Conservation (phyloP, 2,888 invertebrate species). For the Cataglyphis albicans region DNA sequence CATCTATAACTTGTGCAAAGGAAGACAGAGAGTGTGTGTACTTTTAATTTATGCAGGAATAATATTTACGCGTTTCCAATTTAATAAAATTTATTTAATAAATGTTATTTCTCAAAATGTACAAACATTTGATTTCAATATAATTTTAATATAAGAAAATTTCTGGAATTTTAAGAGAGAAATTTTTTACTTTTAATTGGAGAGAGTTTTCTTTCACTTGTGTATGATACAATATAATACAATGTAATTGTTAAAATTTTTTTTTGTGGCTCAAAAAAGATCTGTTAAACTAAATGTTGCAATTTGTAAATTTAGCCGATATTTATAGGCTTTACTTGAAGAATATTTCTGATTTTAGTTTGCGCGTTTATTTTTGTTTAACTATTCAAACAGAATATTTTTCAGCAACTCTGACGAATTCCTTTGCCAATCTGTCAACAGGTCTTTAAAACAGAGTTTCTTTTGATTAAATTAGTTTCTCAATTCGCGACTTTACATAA, state of each 20-base stretch:
- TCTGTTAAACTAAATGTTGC: not conserved
- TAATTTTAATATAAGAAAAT: not conserved
- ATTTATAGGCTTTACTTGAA: not conserved
- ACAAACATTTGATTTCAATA: constrained; percentile 2
- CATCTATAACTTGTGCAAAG: constrained; percentile 7
- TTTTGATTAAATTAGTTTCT: constrained; percentile 26
- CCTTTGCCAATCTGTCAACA: not conserved
- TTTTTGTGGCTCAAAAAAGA: not conserved
- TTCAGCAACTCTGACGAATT: constrained; percentile 11
- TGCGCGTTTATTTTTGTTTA: not conserved
- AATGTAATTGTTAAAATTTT: not conserved
- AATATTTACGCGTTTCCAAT: constrained; percentile 12
- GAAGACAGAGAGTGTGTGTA: constrained; percentile 3
- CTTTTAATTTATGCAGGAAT: constrained; percentile 29
- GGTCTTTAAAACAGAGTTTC: constrained; percentile 19
- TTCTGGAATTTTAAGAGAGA: no score
- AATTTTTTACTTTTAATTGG: not conserved
- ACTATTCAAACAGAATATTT: constrained; percentile 16
- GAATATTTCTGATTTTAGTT: constrained; percentile 8
- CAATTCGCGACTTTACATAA: not conserved
- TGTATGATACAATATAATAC: not conserved
- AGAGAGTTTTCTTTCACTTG: not conserved
- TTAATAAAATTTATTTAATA: constrained; percentile 2
- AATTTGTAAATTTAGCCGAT: not conserved
- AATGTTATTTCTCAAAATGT: not conserved